phyloP scores from a whole-genome alignment of 2,113 vertebrate genomes.

The Tragelaphus strepsiceros region DNA sequence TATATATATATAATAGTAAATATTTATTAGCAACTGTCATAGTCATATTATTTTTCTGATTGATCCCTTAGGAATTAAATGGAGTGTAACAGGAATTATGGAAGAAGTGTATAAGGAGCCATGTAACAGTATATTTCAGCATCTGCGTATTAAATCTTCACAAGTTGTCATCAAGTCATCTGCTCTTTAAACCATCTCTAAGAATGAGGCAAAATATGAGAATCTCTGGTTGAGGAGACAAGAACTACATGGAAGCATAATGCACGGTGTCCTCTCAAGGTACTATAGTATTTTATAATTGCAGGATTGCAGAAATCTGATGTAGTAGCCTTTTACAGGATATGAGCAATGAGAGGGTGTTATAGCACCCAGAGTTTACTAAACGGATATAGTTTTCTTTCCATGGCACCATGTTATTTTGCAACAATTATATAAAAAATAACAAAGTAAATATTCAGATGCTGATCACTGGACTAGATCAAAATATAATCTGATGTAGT shows the following conservation, averaged over 20 bases:
- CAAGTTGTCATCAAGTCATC: background rate
- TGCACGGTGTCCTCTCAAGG: background rate
- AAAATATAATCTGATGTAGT: background rate
- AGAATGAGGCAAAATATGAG: background rate
- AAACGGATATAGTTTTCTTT: background rate
- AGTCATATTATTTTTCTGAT: background rate
- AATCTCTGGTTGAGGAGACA: background rate
- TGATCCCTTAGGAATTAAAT: background rate
- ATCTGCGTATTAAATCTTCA: background rate
- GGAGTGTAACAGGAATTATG: background rate
- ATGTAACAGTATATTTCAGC: background rate
- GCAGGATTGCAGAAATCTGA: background rate
- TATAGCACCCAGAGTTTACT: background rate
- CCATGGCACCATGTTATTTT: background rate
- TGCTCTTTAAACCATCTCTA: background rate
- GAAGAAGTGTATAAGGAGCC: background rate
- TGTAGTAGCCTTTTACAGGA: background rate
- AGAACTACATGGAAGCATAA: background rate
- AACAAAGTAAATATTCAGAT: background rate
- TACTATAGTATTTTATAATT: background rate
- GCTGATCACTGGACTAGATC: background rate
- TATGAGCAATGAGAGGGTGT: background rate
- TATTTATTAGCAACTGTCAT: background rate
- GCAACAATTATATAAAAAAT: background rate
- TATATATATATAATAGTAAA: background rate